Evolutionary conservation across 2,113 vertebrate species (phyloP).

Genomic region (Pristiophorus japonicus): DNA sequence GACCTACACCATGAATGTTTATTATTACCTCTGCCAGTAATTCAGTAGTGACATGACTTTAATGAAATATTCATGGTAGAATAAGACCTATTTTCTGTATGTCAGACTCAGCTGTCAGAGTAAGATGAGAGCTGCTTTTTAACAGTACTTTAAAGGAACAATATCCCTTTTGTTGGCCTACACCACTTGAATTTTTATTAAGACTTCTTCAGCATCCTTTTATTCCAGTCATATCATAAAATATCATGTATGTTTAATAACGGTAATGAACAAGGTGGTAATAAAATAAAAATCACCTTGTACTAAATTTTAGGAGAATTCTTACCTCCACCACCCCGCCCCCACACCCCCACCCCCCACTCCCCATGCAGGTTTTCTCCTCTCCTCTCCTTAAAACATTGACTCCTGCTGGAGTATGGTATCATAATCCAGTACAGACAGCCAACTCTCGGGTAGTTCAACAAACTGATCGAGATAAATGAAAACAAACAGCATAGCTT

Average conservation of each 20-base stretch:
- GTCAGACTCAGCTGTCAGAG: constrained; percentile 30
- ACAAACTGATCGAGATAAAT: background rate
- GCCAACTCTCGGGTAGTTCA: background rate
- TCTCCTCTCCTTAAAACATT: background rate
- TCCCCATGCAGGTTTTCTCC: background rate
- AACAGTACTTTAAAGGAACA: constrained; percentile 31
- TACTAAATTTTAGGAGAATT: background rate
- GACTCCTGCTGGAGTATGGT: background rate
- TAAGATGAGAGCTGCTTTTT: constrained; percentile 10
- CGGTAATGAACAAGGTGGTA: background rate
- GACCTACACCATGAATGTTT: constrained; percentile 11
- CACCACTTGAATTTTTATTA: constrained; percentile 14
- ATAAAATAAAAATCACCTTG: background rate
- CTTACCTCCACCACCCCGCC: too few species aligned
- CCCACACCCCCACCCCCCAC: too few species aligned
- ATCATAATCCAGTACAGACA: background rate
- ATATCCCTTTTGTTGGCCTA: background rate
- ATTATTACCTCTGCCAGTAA: constrained; percentile 31
- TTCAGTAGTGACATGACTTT: constrained; percentile 23
- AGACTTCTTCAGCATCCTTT: background rate
- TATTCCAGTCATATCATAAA: background rate
- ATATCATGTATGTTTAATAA: background rate
- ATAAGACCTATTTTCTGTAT: constrained; percentile 27
- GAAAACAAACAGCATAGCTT: background rate
- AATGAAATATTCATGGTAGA: constrained; percentile 33